Base-by-base conservation (phyloP, 2,113 vertebrate species). In the Mormyrus lacerda region DNA sequence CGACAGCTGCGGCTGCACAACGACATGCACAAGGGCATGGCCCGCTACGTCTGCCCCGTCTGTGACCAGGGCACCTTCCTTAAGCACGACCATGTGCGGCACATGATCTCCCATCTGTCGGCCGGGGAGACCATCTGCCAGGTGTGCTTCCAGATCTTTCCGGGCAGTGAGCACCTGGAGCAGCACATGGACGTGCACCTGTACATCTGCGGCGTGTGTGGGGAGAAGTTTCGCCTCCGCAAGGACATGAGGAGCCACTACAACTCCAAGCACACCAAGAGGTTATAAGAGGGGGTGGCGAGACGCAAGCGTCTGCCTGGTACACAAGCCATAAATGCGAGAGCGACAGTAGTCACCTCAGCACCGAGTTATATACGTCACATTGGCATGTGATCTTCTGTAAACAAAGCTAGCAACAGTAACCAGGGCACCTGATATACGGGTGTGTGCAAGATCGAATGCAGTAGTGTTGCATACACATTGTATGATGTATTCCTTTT, bases 231-330 rank as follows among this genome's bases (percentile, higher is more conserved):
- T 96, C 98, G 98, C 92, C 96, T 99, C 89, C 97, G 98, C 90
- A 99, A 99, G 94, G 98, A 99, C 96, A 99, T 99, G 97, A 96
- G 98, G 93, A 97, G 97, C 94, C 98, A 99, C 94, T 99, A 99
- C 95, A 99, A 99, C 95, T 96, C 97, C 93, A 98, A 97, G 92
- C 98, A 99, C 97, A 97, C 98, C 95, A 99, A 97, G 96, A 97
- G 95, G 92, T 93, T 96, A 85, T 96, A 93, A 65, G 61, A 87
- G 92, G 79, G 65, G 87, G 15, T 17, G 44, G 51, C 0, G 76
- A 7, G 6, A 17, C 21, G 51, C 69, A 35, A 82, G 48, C 11
- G 84, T 90, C 61, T 91, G 65, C 90, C 61, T 76, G 39, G 50
- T 50, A 50, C 61, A 87, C 51, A 88, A 89, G 94, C 95, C 95